Evolutionary conservation across 1,140 invertebrate species (phyloP), one percentile per base, ranked within the genome.

Genomic region (Anadara kagoshimensis): DNA sequence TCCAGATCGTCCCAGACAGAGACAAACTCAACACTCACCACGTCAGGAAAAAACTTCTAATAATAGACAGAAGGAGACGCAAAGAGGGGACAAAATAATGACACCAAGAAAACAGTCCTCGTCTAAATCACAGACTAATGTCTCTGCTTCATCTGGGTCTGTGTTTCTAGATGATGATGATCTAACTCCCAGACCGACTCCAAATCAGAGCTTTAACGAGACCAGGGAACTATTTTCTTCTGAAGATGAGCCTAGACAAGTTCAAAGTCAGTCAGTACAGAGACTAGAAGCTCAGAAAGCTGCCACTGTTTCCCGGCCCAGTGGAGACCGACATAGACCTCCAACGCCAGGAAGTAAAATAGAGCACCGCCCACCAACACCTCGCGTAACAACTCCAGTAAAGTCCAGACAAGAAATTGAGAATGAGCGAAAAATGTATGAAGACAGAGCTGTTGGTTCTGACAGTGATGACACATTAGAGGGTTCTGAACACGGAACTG

Each of bases 391-490:
- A 36, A 36, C 29, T 36, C 29, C 29, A 7, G 29, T 36, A 36
- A 36, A 36, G 7, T 36, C 29, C 2, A 36, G 29, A 36, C 29
- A 7, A 3, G 29, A 36, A 36, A 2, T 36, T 36, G 29, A 36
- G 7, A 7, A 36, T 7, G 29, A 36, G 29, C 2, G 29, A 36
- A 36, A 36, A 36, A 36, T 36, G 7, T 36, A 69, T 3, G 59
- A 69, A 41, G 69, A 75, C 49, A 45, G 61, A 36, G 75, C 69
- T 54, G 75, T 76, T 8, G 76, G 76, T 3, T 76, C 76, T 7
- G 71, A 77, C 29, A 73, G 73, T 64, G 79, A 81, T 45, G 76
- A 78, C 44, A 80, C 75, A 0, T 47, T 73, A 26, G 56, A 74
- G 47, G 79, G 59, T 5, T 81, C 79, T 24, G 74, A 68, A 16